Conservation (phyloP, 2,113 vertebrate species). For the Macrotus californicus region DNA sequence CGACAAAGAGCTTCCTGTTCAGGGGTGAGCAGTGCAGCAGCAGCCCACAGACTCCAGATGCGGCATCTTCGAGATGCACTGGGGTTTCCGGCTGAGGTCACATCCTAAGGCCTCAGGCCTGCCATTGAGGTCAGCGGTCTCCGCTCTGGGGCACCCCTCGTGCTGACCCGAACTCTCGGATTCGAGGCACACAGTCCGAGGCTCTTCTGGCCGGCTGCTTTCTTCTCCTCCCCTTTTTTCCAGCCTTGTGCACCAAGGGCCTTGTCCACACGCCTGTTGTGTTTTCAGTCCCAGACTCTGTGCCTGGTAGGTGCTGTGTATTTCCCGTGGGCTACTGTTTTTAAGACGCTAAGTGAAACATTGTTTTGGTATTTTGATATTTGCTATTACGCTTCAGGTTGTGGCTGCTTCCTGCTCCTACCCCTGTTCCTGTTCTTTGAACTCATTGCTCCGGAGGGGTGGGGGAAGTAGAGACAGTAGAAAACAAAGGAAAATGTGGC, state of each 20-base stretch:
- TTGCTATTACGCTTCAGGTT: not conserved
- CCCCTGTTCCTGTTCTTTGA: not conserved
- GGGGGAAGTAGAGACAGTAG: not conserved
- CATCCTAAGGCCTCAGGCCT: too few species aligned
- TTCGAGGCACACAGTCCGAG: accelerated
- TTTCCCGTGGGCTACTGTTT: not conserved
- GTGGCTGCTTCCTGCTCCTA: not conserved
- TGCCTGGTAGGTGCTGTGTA: not conserved
- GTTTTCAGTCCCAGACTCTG: not conserved
- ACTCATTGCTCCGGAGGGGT: not conserved
- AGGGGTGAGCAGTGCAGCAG: not conserved
- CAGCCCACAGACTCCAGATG: not conserved
- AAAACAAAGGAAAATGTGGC: not conserved
- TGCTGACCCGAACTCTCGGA: accelerated
- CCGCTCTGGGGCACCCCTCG: accelerated
- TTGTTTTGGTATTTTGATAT: not conserved
- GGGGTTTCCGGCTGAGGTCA: not conserved
- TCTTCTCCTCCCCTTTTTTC: not conserved
- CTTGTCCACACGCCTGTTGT: not conserved
- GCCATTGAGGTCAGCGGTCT: not conserved
- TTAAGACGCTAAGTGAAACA: not conserved
- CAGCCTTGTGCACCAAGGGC: too few species aligned
- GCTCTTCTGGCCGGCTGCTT: not conserved
- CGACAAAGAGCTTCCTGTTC: not conserved
- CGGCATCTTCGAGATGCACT: accelerated